phyloP scores from a whole-genome alignment of 2,888 invertebrate genomes.

The Watsonalla cultraria region DNA sequence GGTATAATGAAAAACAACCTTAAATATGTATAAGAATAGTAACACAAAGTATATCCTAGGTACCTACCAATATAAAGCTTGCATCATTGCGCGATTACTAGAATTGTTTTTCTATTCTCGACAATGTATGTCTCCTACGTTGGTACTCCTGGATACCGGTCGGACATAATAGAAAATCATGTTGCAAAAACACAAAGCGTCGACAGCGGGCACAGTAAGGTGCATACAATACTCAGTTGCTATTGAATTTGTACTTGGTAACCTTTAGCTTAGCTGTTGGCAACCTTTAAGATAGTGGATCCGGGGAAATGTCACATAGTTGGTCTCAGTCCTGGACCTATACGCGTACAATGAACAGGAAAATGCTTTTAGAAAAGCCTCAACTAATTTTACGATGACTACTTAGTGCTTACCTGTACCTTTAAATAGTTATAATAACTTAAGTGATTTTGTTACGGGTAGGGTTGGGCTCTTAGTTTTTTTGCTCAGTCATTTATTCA shows the following conservation, averaged over 20 bases:
- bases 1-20: too few species aligned
- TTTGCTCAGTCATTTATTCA: background rate
- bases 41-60: too few species aligned
- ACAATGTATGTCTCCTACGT: background rate
- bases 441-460: background rate
- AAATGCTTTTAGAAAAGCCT: constrained; percentile 15
- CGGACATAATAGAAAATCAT: constrained; percentile 21
- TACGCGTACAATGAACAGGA: constrained; percentile 41
- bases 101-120: background rate
- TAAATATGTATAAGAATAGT: too few species aligned
- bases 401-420: background rate
- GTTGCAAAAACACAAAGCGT: constrained; percentile 33
- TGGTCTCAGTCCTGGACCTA: constrained; percentile 69
- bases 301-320: constrained; percentile 75
- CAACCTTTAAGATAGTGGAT: constrained; percentile 72
- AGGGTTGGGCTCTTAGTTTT: background rate
- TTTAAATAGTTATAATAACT: too few species aligned
- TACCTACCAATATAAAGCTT: too few species aligned
- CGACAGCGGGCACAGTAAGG: constrained; percentile 29
- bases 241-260: constrained; percentile 71
- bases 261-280: constrained; percentile 59
- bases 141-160: background rate
- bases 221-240: constrained; percentile 27
- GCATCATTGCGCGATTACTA: too few species aligned
- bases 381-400: background rate